These are phyloP conservation scores for Spongilla lacustris DNA, from an alignment of 37 sponge, comb jelly and placozoan genomes.

Conservation along the genomic window DNA sequence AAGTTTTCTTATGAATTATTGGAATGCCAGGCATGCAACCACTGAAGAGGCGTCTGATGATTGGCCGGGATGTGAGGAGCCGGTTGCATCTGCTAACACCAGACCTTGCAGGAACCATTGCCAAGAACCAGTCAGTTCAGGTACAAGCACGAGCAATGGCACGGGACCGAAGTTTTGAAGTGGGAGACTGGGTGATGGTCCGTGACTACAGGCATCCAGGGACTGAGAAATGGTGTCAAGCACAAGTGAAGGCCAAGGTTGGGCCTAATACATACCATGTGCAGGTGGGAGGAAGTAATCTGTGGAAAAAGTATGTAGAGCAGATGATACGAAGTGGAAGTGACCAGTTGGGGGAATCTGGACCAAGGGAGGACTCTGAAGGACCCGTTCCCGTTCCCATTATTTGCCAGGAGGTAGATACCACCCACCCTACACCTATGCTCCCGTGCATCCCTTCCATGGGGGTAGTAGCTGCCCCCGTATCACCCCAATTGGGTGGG, in stretches of 20 bases:
- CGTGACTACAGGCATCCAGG: neutral
- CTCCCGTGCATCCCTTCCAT: too few relatives aligned
- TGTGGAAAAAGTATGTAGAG: neutral
- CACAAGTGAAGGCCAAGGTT: neutral
- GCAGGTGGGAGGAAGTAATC: neutral
- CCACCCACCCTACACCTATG: too few relatives aligned
- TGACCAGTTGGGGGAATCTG: too few relatives aligned
- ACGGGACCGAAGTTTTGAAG: neutral
- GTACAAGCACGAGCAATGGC: neutral
- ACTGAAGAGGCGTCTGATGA: neutral
- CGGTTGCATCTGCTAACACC: constrained; percentile 8
- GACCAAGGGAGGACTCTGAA: too few relatives aligned
- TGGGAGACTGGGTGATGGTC: neutral
- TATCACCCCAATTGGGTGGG: too few relatives aligned
- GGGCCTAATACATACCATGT: neutral
- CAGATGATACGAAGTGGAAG: too few relatives aligned
- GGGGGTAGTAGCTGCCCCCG: too few relatives aligned
- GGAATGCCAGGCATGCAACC: constrained; percentile 6
- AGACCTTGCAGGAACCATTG: neutral
- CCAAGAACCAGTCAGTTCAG: neutral
- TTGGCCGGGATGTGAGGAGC: neutral
- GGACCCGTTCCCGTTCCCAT: too few relatives aligned
- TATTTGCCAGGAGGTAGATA: too few relatives aligned
- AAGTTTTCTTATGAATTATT: neutral
- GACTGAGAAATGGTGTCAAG: neutral